phyloP scores from a whole-genome alignment of 2,797 vertebrate species.

The Coregonus suidteri region DNA sequence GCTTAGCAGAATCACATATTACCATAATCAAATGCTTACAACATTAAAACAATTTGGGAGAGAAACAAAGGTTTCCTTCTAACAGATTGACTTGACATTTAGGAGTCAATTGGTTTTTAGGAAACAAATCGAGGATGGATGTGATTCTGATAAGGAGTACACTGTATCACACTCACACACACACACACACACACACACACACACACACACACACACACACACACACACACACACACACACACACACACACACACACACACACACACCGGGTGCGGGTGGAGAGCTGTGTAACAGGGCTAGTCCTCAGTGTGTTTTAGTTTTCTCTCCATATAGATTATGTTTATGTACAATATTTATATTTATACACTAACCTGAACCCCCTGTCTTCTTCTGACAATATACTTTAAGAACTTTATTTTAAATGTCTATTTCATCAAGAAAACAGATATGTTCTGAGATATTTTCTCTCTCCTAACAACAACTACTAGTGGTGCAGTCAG shows the following conservation, averaged over 20 bases:
- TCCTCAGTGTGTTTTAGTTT: conserved; percentile 64
- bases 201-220: conserved; percentile 21
- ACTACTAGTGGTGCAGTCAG: conserved; percentile 22
- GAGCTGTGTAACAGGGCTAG: conserved; percentile 73
- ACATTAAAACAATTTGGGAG: not conserved
- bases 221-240: conserved; percentile 42
- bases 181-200: not conserved
- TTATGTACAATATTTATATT: conserved; percentile 79
- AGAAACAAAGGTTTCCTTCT: not conserved
- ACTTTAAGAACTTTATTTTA: conserved; percentile 9
- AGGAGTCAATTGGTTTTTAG: not conserved
- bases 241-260: conserved; percentile 32
- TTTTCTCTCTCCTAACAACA: conserved; percentile 23
- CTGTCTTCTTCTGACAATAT: conserved; percentile 47
- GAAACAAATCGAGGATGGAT: not conserved
- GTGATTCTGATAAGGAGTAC: not conserved
- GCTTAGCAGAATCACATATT: not conserved
- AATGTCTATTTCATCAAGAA: conserved; percentile 31
- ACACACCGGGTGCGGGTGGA: conserved; percentile 64
- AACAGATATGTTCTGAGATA: conserved; percentile 41
- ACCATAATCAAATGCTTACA: not conserved
- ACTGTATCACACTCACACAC: not conserved
- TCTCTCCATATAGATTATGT: conserved; percentile 80
- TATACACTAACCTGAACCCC: conserved; percentile 68
- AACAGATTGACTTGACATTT: not conserved